phyloP scores from a whole-genome alignment of 2,888 invertebrate genomes.

The Psococerastis gibbosa region DNA sequence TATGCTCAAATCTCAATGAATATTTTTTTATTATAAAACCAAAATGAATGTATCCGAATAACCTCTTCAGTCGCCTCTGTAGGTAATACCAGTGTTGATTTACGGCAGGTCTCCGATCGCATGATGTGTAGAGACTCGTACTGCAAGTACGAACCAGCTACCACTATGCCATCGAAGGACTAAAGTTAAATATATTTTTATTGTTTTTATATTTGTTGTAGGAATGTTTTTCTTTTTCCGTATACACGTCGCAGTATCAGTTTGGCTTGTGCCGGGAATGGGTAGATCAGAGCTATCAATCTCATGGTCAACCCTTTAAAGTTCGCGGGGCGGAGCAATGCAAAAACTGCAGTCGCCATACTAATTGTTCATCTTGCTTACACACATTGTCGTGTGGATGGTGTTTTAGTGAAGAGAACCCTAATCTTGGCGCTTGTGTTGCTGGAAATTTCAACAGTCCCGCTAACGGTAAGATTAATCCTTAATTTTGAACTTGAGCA shows the following conservation, averaged over 20 bases:
- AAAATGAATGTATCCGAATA: too few species aligned
- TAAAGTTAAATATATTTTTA: too few species aligned
- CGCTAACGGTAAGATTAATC: slow-evolving; percentile 31
- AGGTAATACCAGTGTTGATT: too few species aligned
- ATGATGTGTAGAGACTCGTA: too few species aligned
- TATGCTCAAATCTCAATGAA: too few species aligned
- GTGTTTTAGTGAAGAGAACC: slow-evolving; percentile 79
- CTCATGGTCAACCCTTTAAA: slow-evolving; percentile 1
- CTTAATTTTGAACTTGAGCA: too few species aligned
- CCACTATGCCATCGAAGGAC: too few species aligned
- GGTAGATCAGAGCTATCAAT: slow-evolving; percentile 48
- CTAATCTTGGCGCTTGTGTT: slow-evolving; percentile 68
- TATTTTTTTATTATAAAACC: too few species aligned
- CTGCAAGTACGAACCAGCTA: too few species aligned
- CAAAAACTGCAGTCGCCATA: slow-evolving; percentile 56
- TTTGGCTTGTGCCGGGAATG: slow-evolving; percentile 86
- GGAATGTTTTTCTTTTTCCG: slow-evolving; percentile 88
- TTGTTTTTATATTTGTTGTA: too few species aligned
- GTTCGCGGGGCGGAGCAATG: slow-evolving; percentile 31
- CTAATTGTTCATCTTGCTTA: slow-evolving; percentile 61
- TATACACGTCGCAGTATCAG: slow-evolving; percentile 84
- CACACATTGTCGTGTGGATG: slow-evolving; percentile 80
- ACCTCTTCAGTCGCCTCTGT: too few species aligned
- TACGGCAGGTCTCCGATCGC: too few species aligned
- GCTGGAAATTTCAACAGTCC: slow-evolving; percentile 74